Conservation (phyloP, 1,140 invertebrate genomes). For the Drosophila bocki region DNA sequence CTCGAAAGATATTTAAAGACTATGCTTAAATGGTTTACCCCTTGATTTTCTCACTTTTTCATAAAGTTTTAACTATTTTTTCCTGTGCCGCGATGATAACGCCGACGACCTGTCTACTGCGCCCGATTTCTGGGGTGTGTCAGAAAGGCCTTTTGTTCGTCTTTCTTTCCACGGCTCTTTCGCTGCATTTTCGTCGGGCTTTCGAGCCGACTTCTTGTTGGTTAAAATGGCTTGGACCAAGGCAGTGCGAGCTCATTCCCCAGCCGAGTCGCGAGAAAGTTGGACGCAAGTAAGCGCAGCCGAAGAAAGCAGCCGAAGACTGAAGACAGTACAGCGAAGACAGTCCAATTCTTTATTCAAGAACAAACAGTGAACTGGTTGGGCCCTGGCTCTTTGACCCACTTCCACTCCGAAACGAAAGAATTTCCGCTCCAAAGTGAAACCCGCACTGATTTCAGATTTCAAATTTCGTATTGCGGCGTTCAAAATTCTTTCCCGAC, state of each 20-base stretch:
- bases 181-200: slow-evolving; percentile 49
- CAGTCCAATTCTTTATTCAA: slow-evolving; percentile 60
- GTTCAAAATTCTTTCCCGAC: slow-evolving; percentile 51
- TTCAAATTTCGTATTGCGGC: slow-evolving; percentile 6
- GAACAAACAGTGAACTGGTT: slow-evolving; percentile 69
- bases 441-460: slow-evolving; percentile 31
- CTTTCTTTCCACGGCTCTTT: slow-evolving; percentile 44
- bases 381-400: slow-evolving; percentile 63
- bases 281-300: slow-evolving; percentile 74
- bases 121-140: slow-evolving; percentile 43
- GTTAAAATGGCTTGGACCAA: slow-evolving; percentile 82
- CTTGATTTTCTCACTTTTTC: background rate
- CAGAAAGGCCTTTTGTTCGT: slow-evolving; percentile 45
- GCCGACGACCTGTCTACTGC: slow-evolving; percentile 38
- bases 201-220: slow-evolving; percentile 65
- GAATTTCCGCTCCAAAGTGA: slow-evolving; percentile 64
- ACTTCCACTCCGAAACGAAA: slow-evolving; percentile 46
- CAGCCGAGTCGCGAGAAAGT: slow-evolving; percentile 82
- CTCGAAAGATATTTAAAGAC: background rate
- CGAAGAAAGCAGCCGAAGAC: slow-evolving; percentile 48
- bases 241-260: slow-evolving; percentile 77
- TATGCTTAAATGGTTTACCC: too few species aligned
- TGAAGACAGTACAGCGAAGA: slow-evolving; percentile 29
- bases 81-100: slow-evolving; percentile 7
- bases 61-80: background rate